Evolutionary conservation across 2,113 vertebrate genomes (phyloP).

Genomic region (Pelusios castaneus): DNA sequence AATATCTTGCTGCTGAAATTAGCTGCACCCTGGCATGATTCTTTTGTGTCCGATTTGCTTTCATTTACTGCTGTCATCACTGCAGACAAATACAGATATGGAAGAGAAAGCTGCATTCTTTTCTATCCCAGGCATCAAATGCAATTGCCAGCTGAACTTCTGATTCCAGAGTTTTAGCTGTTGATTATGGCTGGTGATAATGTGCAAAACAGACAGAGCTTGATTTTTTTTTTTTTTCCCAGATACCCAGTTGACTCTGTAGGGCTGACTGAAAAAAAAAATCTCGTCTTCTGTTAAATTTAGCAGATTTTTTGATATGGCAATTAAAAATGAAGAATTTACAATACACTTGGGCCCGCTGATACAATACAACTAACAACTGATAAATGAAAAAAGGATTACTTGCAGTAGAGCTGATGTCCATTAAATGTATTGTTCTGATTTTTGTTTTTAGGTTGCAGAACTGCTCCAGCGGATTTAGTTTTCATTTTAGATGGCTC

Average conservation of each 20-base stretch:
- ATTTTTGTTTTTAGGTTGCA: conserved; percentile 83
- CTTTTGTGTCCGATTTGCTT: background rate
- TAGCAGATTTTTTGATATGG: background rate
- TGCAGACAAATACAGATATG: background rate
- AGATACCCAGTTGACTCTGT: background rate
- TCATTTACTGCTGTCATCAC: background rate
- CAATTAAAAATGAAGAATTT: background rate
- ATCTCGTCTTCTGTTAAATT: background rate
- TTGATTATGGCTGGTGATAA: background rate
- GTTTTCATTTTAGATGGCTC: conserved; percentile 98
- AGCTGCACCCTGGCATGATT: background rate
- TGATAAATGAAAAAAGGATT: background rate
- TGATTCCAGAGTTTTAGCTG: background rate
- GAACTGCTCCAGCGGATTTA: conserved; percentile 93
- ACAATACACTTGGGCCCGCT: background rate
- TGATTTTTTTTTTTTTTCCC: background rate
- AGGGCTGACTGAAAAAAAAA: background rate
- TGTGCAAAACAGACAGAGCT: background rate
- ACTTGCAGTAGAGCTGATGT: background rate
- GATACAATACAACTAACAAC: background rate
- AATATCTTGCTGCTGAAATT: background rate
- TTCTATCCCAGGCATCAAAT: background rate
- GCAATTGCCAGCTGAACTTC: background rate
- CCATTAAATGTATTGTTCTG: background rate
- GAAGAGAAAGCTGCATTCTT: background rate